These are phyloP conservation scores for rat (Rattus norvegicus) DNA, from an alignment of 2,113 vertebrate genomes.

Conservation along the genomic window DNA sequence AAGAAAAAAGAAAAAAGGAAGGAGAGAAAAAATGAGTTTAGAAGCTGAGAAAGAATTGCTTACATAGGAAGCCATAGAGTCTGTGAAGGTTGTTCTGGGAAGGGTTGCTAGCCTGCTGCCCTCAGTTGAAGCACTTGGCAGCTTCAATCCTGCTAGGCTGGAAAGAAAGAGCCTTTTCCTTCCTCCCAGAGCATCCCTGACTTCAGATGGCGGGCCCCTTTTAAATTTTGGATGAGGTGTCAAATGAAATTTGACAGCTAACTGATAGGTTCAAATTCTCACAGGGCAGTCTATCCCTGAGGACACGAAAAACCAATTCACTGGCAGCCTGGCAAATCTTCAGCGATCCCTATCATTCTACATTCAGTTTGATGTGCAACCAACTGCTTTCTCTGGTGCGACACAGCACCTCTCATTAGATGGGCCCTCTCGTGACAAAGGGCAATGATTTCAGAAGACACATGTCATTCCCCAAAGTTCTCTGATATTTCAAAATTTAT, in stretches of 20 bases:
- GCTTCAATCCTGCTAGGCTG: constrained; percentile 2
- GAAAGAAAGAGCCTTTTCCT: constrained; percentile 64
- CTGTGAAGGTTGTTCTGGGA: constrained; percentile 10
- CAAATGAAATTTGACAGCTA: constrained; percentile 82
- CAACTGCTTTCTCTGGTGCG: constrained; percentile 59
- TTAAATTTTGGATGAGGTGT: constrained; percentile 81
- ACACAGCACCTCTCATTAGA: constrained; percentile 51
- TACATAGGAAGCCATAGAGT: constrained; percentile 12
- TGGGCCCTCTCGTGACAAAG: constrained; percentile 39
- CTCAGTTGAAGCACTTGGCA: constrained; percentile 7
- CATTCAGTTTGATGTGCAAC: constrained; percentile 74
- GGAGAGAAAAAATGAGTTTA: constrained; percentile 7
- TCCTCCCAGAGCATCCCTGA: constrained; percentile 24
- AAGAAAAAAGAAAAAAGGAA: neutral
- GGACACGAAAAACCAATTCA: constrained; percentile 72
- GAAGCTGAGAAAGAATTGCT: constrained; percentile 48
- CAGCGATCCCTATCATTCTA: constrained; percentile 61
- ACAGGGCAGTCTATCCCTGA: constrained; percentile 67
- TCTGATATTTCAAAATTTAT: constrained; percentile 31
- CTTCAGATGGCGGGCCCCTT: constrained; percentile 72
- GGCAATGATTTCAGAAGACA: constrained; percentile 40
- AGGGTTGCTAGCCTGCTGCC: neutral
- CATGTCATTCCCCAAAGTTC: neutral
- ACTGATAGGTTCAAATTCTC: constrained; percentile 80
- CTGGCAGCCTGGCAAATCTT: constrained; percentile 59